These are phyloP conservation scores for Elegia similella DNA, from an alignment of 2,888 invertebrate species.

Conservation along the genomic window DNA sequence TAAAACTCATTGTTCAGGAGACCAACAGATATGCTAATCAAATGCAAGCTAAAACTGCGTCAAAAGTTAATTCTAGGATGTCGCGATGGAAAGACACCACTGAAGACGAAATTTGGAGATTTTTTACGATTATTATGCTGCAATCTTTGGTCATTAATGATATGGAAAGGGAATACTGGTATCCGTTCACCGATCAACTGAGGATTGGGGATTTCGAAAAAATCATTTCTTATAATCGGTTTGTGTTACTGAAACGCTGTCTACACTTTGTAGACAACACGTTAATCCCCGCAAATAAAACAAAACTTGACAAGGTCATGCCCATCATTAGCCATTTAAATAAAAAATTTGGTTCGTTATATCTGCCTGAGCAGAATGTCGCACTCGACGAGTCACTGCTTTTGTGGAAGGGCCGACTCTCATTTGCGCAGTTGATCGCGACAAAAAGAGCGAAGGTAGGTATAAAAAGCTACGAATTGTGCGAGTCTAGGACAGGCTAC, in stretches of 20 bases:
- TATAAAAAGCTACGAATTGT: slow-evolving; percentile 31
- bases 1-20: slow-evolving; percentile 22
- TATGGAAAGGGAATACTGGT: slow-evolving; percentile 26
- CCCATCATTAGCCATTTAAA: slow-evolving; percentile 25
- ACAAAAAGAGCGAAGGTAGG: slow-evolving; percentile 29
- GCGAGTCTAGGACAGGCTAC: slow-evolving; percentile 27
- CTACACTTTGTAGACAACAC: slow-evolving; percentile 27
- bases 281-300: not conserved
- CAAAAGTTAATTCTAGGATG: slow-evolving; percentile 5
- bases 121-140: slow-evolving; percentile 18
- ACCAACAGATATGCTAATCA: slow-evolving; percentile 22
- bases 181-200: slow-evolving; percentile 12
- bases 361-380: slow-evolving; percentile 27
- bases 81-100: slow-evolving; percentile 3
- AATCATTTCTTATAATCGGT: slow-evolving; percentile 25
- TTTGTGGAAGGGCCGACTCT: slow-evolving; percentile 27
- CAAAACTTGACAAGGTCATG: slow-evolving; percentile 23
- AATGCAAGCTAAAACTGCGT: not conserved
- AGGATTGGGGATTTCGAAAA: slow-evolving; percentile 16
- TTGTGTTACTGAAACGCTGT: slow-evolving; percentile 24
- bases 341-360: slow-evolving; percentile 26
- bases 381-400: slow-evolving; percentile 31
- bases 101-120: slow-evolving; percentile 9
- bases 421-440: slow-evolving; percentile 25
- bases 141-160: slow-evolving; percentile 13